phyloP scores from a whole-genome alignment of 2,888 invertebrate genomes.

The Xestia sexstrigata region DNA sequence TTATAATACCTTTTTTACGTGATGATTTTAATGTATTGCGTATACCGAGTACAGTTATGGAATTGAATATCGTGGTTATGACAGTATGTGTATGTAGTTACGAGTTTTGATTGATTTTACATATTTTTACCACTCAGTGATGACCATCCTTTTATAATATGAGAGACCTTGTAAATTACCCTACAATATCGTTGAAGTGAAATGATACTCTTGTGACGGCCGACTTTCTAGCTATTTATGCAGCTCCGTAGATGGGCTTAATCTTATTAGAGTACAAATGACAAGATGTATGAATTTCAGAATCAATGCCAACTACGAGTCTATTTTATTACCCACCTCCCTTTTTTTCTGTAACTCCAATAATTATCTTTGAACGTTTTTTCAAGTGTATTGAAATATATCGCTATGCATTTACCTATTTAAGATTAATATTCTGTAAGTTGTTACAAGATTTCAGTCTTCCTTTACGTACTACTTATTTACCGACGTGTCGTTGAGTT shows the following conservation, averaged over 20 bases:
- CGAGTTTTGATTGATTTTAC: slow-evolving; percentile 58
- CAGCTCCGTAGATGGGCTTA: slow-evolving; percentile 32
- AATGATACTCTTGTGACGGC: slow-evolving; percentile 23
- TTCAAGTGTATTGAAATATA: slow-evolving; percentile 52
- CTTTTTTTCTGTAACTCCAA: slow-evolving; percentile 20
- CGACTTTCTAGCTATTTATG: slow-evolving; percentile 8
- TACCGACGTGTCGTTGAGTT: slow-evolving; percentile 40
- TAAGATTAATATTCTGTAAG: slow-evolving; percentile 69
- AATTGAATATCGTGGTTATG: slow-evolving; percentile 59
- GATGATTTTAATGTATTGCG: slow-evolving; percentile 47
- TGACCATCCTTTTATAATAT: slow-evolving; percentile 36
- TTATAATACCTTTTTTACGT: slow-evolving; percentile 64
- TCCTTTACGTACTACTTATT: slow-evolving; percentile 65
- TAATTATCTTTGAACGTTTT: slow-evolving; percentile 30
- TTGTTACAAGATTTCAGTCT: slow-evolving; percentile 71
- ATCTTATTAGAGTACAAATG: slow-evolving; percentile 50
- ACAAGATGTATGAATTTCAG: slow-evolving; percentile 16
- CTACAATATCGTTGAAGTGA: slow-evolving; percentile 28
- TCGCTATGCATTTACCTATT: slow-evolving; percentile 68
- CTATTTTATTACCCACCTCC: slow-evolving; percentile 2
- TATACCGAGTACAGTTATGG: slow-evolving; percentile 60
- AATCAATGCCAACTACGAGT: slow-evolving; percentile 21
- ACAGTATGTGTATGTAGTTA: slow-evolving; percentile 43
- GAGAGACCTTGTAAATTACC: slow-evolving; percentile 47
- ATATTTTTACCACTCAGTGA: slow-evolving; percentile 40